A percentile compares a stretch with the other conserved stretches of the same genome.
Conservation (phyloP, 35 echinoderm and acorn worm species). For the Acanthaster planci region DNA sequence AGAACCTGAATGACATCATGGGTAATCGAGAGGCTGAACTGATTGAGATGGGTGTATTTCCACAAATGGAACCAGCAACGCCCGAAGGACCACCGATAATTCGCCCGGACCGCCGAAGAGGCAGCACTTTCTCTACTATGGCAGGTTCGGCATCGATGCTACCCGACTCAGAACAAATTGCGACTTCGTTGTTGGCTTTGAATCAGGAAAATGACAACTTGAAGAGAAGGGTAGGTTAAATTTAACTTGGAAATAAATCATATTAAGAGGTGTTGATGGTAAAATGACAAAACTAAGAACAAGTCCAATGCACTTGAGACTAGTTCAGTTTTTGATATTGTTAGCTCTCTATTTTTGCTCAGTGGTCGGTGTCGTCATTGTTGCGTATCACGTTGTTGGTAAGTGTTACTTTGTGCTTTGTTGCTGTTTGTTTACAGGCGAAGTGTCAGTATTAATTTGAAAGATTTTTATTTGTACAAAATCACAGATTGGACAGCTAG, state of each 20-base stretch:
- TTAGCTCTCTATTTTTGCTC: no score
- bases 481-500: neutral
- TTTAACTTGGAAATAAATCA: neutral
- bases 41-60: neutral
- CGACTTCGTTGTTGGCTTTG: neutral
- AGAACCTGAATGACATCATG: neutral
- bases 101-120: neutral
- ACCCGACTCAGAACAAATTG: neutral
- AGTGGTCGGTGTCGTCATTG: no score
- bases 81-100: neutral
- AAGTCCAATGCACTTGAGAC: no score
- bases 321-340: no score
- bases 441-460: no score
- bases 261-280: no score
- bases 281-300: no score
- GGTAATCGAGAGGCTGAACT: constrained; percentile 1
- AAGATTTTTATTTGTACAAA: no score
- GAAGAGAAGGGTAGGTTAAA: neutral
- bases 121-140: neutral
- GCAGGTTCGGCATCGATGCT: neutral
- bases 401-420: no score
- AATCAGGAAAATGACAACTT: neutral
- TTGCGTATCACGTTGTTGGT: no score
- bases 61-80: neutral
- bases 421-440: no score